Base-by-base conservation (phyloP, 2,888 invertebrate species). In the Crioceris asparagi region DNA sequence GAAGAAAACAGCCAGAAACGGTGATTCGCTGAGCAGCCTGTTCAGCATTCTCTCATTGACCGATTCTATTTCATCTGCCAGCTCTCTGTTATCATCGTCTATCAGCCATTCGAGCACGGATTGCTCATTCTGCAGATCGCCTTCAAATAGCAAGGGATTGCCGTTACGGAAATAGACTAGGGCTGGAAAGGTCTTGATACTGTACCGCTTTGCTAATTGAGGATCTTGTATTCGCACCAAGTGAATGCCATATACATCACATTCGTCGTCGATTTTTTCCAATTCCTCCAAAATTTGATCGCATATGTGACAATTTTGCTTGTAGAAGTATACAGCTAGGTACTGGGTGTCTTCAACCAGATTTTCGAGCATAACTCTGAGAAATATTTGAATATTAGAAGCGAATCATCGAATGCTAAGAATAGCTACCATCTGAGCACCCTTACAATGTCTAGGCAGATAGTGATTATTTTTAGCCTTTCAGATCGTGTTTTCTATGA, bases 201-300 rank as follows among this genome's bases (percentile, higher is more conserved):
- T 90, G 67, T 92, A 92, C 39, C 52, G 41, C 61, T 91, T 92
- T 4, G 92, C 91, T 41, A 92, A 64, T 32, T 47, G 44, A 1
- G 86, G 83, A 67, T 92, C 92, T 63, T 86, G 85, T 53, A 92
- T 91, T 60, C 90, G 84, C 1, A 92, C 92, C 77, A 92, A 79
- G 52, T 91, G 88, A 52, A 92, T 92, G 32, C 92, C 92, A 59
- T 83, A 92, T 0, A 87, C 83, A 59, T 90, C 90, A 55, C 86
- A 87, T 62, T 91, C 90, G 55, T 91, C 90, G 57, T 91, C 91
- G 48, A 92, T 82, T 48, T 82, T 74, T 59, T 92, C 92, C 40
- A 92, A 64, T 40, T 85, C 88, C 55, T 87, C 85, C 41, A 92
- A 68, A 49, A 91, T 88, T 55, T 83, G 80, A 59, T 92, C 91